phyloP scores from a whole-genome alignment of 2,113 vertebrate species.

The Labeo rohita region DNA sequence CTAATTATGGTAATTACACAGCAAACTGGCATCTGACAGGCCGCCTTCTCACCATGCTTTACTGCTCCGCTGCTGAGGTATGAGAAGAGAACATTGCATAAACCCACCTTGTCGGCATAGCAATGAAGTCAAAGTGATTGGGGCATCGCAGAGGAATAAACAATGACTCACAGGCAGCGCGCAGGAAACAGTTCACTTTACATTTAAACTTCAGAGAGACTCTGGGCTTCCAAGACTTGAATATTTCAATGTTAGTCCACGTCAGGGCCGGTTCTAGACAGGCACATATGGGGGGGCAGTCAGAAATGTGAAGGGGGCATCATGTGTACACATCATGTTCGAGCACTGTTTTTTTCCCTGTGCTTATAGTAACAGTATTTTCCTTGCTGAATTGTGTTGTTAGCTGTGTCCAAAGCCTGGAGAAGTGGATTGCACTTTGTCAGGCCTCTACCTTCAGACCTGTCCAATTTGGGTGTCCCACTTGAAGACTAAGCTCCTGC shows the following conservation, averaged over 20 bases:
- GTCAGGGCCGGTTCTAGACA: too few species aligned
- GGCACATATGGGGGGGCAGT: too few species aligned
- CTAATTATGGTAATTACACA: conserved; percentile 41
- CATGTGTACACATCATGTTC: too few species aligned
- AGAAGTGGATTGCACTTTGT: too few species aligned
- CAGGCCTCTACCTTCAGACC: too few species aligned
- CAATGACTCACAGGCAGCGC: conserved; percentile 41
- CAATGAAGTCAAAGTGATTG: conserved; percentile 43
- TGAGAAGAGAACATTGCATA: conserved; percentile 39
- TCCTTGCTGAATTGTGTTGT: too few species aligned
- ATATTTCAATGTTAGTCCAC: background rate
- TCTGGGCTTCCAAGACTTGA: background rate
- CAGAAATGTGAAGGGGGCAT: too few species aligned
- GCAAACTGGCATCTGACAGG: conserved; percentile 27
- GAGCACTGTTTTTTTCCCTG: too few species aligned
- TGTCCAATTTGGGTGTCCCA: too few species aligned
- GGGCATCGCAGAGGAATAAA: conserved; percentile 53
- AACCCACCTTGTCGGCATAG: conserved; percentile 42
- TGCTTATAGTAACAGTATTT: too few species aligned
- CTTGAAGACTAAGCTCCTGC: too few species aligned
- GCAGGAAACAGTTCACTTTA: conserved; percentile 36
- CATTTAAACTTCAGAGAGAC: conserved; percentile 49
- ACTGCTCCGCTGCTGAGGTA: conserved; percentile 27
- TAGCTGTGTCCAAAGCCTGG: too few species aligned
- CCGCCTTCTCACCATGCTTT: conserved; percentile 35